phyloP scores from a whole-genome alignment of 1,140 invertebrate species.

The Bathynomus jamesi region DNA sequence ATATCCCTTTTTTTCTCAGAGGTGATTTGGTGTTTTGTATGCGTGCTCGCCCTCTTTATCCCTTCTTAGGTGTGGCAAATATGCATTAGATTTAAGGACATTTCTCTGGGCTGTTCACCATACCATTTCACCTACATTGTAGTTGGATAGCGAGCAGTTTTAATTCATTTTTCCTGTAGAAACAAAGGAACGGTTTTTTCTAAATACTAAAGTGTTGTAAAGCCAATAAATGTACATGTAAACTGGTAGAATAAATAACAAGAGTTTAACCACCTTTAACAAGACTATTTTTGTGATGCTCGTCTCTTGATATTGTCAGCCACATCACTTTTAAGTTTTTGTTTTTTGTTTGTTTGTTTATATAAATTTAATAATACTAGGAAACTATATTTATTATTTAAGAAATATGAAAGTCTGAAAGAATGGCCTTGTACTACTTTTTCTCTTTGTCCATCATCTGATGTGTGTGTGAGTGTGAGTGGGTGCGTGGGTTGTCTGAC shows the following conservation, averaged over 20 bases:
- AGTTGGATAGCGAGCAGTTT: background rate
- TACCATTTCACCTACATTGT: constrained; percentile 31
- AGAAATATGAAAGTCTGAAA: constrained; percentile 27
- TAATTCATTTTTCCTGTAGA: constrained; percentile 25
- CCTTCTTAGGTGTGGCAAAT: constrained; percentile 38
- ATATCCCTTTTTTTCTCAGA: background rate
- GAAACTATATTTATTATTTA: constrained; percentile 31
- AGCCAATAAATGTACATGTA: constrained; percentile 35
- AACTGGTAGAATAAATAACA: constrained; percentile 32
- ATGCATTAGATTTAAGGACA: constrained; percentile 38
- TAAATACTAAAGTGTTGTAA: constrained; percentile 36
- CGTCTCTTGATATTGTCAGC: constrained; percentile 32
- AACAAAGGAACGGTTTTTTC: constrained; percentile 26
- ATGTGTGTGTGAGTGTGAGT: constrained; percentile 26
- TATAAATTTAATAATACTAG: constrained; percentile 9
- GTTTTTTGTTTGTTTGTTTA: background rate
- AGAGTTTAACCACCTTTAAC: constrained; percentile 27
- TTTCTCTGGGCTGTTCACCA: constrained; percentile 37
- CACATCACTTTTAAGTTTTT: constrained; percentile 26
- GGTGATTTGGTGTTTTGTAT: constrained; percentile 17
- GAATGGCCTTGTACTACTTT: constrained; percentile 35
- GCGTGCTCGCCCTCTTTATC: constrained; percentile 28
- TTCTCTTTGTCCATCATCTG: constrained; percentile 35
- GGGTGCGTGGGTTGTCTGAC: background rate
- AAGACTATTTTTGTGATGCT: constrained; percentile 35